These are phyloP conservation scores for Bujurquina vittata DNA, from an alignment of 2,113 vertebrate genomes.

Conservation along the genomic window DNA sequence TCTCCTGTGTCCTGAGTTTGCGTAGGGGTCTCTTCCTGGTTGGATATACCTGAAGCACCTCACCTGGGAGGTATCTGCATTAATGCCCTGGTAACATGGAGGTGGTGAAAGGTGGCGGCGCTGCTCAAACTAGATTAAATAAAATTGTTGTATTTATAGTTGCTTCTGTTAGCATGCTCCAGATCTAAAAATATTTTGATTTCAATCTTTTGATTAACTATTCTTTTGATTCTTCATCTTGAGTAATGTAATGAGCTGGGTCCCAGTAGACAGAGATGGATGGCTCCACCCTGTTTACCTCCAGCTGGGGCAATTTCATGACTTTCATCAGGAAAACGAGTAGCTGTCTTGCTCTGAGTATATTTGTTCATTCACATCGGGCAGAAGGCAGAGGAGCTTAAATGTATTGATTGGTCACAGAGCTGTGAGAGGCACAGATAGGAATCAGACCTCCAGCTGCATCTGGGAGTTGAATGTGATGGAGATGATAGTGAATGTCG, in stretches of 20 bases:
- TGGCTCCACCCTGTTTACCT: neutral
- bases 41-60: neutral
- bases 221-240: neutral
- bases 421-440: slow-evolving; percentile 43
- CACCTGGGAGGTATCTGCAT: neutral
- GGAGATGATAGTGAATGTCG: slow-evolving; percentile 8
- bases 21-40: neutral
- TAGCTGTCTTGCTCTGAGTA: slow-evolving; percentile 9
- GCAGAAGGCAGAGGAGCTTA: slow-evolving; percentile 31
- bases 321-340: slow-evolving; percentile 36
- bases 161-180: neutral
- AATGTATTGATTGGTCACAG: slow-evolving; percentile 56
- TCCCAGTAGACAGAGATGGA: neutral
- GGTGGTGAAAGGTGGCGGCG: neutral
- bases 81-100: neutral
- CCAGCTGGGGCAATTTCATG: slow-evolving; percentile 21
- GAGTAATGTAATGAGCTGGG: neutral
- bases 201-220: too few species aligned
- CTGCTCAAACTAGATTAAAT: neutral
- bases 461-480: slow-evolving; percentile 31
- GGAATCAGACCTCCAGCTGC: slow-evolving; percentile 46
- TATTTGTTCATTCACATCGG: slow-evolving; percentile 1
- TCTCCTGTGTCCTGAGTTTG: too few species aligned
- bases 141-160: neutral
- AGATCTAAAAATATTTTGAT: neutral